Evolutionary conservation across 2,888 invertebrate genomes (phyloP), one percentile per base, ranked within the genome.

Genomic region (Choreutis nemorana): DNA sequence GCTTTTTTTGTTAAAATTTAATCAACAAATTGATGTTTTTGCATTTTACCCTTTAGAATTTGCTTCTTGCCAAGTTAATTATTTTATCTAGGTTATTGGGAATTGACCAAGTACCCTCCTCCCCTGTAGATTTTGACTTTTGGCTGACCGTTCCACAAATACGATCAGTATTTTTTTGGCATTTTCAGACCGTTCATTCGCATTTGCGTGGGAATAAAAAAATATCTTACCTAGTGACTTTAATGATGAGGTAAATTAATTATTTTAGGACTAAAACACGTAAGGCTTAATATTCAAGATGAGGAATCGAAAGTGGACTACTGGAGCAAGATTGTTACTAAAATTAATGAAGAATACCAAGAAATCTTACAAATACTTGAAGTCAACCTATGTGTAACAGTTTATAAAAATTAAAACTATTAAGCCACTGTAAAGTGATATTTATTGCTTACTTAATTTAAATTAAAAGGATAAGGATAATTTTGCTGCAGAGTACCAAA

Each of bases 271-370:
- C 42, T 77, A 14, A 60, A 64, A 33, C 56, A 67, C 39, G 22
- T 75, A 7, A 49, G 42, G 28, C 58, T 77, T 30, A 57, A 61
- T 45, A 58, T 77, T 28, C 67, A 75, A 52, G 68, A 67, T 29
- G 58, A 63, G 3, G 42, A 47, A 11, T 21, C 25, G 0, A 57
- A 39, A 28, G 40, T 45, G n/a, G 36, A 42, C 2, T 63, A 62
- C 33, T 73, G 72, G 75, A 34, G 29, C 4, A 34, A 42, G 11
- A 48, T 51, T 3, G 44, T 56, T 1, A 32, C 48, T 12, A 35
- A 37, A 2, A n/a, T 72, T 2, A 50, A 15, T 3, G 44, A 54
- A 29, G 55, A 72, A 35, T 73, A 46, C 39, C 31, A 36, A 4
- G 55, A 57, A 8, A 49, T 71, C 8, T 58, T 72, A 58, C 14